Percentiles rank a stretch among this genome's conserved stretches.
Conservation (phyloP, 2,113 vertebrate species). For the Semicossyphus pulcher region DNA sequence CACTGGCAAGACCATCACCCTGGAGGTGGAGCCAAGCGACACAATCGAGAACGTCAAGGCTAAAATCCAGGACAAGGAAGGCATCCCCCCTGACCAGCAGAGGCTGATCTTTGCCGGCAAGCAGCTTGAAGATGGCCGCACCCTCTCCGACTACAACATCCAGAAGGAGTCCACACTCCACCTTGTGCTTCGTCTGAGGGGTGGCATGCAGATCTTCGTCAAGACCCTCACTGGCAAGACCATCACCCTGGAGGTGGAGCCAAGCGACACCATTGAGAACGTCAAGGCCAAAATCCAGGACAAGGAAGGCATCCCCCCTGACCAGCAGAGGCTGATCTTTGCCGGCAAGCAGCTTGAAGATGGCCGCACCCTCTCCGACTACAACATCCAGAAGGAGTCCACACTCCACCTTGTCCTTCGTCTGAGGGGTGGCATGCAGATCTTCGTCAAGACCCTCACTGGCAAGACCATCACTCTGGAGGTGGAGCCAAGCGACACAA, state of each 20-base stretch:
- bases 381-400: slow-evolving; percentile 67
- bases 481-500: slow-evolving; percentile 70
- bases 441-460: slow-evolving; percentile 70
- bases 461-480: slow-evolving; percentile 69
- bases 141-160: slow-evolving; percentile 43
- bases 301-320: slow-evolving; percentile 67
- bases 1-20: slow-evolving; percentile 50
- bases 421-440: slow-evolving; percentile 67
- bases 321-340: slow-evolving; percentile 72
- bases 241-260: slow-evolving; percentile 64
- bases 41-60: slow-evolving; percentile 51
- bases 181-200: slow-evolving; percentile 52
- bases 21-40: slow-evolving; percentile 46
- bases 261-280: slow-evolving; percentile 63
- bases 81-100: background rate
- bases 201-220: slow-evolving; percentile 65
- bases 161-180: slow-evolving; percentile 57
- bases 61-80: slow-evolving; percentile 42
- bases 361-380: slow-evolving; percentile 65
- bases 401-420: slow-evolving; percentile 68
- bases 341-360: slow-evolving; percentile 66
- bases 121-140: slow-evolving; percentile 6
- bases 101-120: slow-evolving; percentile 43
- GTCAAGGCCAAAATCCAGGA: slow-evolving; percentile 69
- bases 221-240: slow-evolving; percentile 71